Evolutionary conservation across 2,113 vertebrate genomes (phyloP).

Genomic region (Oryctolagus cuniculus): mOryCun1.1 NC_091450.1:38776501-38777000

Average conservation of each 20-base stretch:
- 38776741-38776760: rapidly evolving
- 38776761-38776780: not conserved
- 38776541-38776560: rapidly evolving
- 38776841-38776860: rapidly evolving
- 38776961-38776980: not conserved
- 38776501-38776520: rapidly evolving
- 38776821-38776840: not conserved
- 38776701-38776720: rapidly evolving
- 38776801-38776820: rapidly evolving
- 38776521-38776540: not conserved
- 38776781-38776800: rapidly evolving
- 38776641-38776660: not conserved
- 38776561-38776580: not conserved
- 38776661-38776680: not conserved
- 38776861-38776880: not conserved
- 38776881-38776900: too few relatives aligned
- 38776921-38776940: too few relatives aligned
- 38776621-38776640: rapidly evolving
- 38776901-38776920: too few relatives aligned
- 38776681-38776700: rapidly evolving
- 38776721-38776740: not conserved
- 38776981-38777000: not conserved
- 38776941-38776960: too few relatives aligned
- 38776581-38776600: not conserved
- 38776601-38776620: not conserved